Percentiles rank a stretch among this genome's conserved stretches.
Conservation (phyloP, 2,888 invertebrate species). For the Nephrocerus scutellatus region DNA sequence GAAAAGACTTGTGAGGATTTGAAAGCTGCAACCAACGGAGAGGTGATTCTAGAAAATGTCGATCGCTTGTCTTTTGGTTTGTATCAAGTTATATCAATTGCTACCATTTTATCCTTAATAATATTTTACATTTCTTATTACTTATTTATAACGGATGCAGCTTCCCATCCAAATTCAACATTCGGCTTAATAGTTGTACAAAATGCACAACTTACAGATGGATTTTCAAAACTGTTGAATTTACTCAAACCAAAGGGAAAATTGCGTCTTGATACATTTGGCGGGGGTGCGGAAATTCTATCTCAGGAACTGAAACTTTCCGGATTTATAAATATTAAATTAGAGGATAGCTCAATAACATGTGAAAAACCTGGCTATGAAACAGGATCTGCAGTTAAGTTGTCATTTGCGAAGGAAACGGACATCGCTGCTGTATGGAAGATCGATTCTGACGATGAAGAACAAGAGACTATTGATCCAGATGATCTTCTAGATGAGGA, state of each 20-base stretch:
- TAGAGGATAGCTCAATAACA: slow-evolving; percentile 38
- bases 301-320: slow-evolving; percentile 55
- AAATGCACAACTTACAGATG: slow-evolving; percentile 39
- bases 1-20: slow-evolving; percentile 52
- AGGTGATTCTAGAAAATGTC: slow-evolving; percentile 55
- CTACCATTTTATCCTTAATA: too few species aligned
- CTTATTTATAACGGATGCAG: too few species aligned
- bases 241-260: slow-evolving; percentile 59
- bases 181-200: slow-evolving; percentile 55
- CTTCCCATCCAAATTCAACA: slow-evolving; percentile 53
- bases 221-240: slow-evolving; percentile 54
- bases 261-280: slow-evolving; percentile 51
- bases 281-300: slow-evolving; percentile 41
- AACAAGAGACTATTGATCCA: slow-evolving; percentile 79
- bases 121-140: not conserved
- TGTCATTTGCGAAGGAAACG: slow-evolving; percentile 39
- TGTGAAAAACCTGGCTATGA: slow-evolving; percentile 66
- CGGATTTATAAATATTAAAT: slow-evolving; percentile 53
- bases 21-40: slow-evolving; percentile 49
- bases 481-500: slow-evolving; percentile 83
- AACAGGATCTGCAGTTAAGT: slow-evolving; percentile 58
- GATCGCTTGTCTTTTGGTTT: slow-evolving; percentile 56
- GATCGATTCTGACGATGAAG: slow-evolving; percentile 56
- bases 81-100: slow-evolving; percentile 27
- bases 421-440: slow-evolving; percentile 62